Evolutionary conservation across 2,888 invertebrate genomes (phyloP).

Genomic region (Cantharis nigra): DNA sequence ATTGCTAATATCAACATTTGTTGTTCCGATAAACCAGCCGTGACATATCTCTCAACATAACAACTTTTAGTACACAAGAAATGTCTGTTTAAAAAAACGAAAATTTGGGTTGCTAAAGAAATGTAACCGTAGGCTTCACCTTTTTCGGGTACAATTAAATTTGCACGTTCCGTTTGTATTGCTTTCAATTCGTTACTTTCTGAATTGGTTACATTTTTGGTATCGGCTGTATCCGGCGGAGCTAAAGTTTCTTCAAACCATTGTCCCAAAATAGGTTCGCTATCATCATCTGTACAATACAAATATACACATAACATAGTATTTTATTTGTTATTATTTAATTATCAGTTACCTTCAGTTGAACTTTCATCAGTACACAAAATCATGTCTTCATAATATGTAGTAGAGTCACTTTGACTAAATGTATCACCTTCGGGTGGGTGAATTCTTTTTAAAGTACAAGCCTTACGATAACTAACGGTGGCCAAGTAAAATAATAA

Average conservation of each 20-base stretch:
- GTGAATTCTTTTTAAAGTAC: slow-evolving; percentile 79
- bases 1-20: slow-evolving; percentile 88
- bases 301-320: slow-evolving; percentile 18
- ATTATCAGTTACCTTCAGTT: slow-evolving; percentile 69
- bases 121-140: slow-evolving; percentile 84
- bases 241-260: slow-evolving; percentile 95
- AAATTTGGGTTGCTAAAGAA: slow-evolving; percentile 82
- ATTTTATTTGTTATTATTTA: background rate
- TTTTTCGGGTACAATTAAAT: slow-evolving; percentile 73
- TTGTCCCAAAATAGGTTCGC: slow-evolving; percentile 85
- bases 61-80: slow-evolving; percentile 74
- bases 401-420: slow-evolving; percentile 88
- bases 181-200: slow-evolving; percentile 58
- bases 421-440: slow-evolving; percentile 85
- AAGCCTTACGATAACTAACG: slow-evolving; percentile 89
- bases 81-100: slow-evolving; percentile 83
- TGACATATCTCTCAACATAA: slow-evolving; percentile 70
- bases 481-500: slow-evolving; percentile 87
- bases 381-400: slow-evolving; percentile 94
- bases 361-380: slow-evolving; percentile 91
- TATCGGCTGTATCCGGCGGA: slow-evolving; percentile 72
- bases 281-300: slow-evolving; percentile 64
- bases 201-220: slow-evolving; percentile 59
- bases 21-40: slow-evolving; percentile 78
- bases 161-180: slow-evolving; percentile 56